Percentiles rank a stretch among this genome's conserved stretches.
phyloP scores from a whole-genome alignment of 2,888 invertebrate genomes.

The Stenodema calcarata region DNA sequence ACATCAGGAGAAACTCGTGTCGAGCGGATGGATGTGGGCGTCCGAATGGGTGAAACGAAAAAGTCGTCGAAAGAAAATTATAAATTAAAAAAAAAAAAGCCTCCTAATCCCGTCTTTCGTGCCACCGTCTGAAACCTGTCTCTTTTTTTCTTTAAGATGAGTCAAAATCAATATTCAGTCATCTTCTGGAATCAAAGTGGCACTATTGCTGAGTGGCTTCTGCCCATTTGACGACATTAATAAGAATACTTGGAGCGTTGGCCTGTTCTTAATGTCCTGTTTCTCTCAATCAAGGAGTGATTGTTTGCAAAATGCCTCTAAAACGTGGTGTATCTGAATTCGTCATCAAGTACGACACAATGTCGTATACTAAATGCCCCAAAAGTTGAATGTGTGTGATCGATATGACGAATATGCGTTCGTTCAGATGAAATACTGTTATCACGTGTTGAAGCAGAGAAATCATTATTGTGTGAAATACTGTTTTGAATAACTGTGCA shows the following conservation, averaged over 20 bases:
- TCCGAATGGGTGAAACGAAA: not conserved
- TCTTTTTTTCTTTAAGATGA: not conserved
- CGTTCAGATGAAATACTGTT: too few species aligned
- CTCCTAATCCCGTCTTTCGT: not conserved
- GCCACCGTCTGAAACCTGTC: not conserved
- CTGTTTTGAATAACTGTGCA: not conserved
- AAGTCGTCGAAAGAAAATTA: not conserved
- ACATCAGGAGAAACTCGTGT: not conserved
- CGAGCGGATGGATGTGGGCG: not conserved
- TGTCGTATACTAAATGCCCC: not conserved
- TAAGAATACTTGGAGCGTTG: not conserved
- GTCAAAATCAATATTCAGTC: not conserved
- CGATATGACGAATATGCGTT: too few species aligned
- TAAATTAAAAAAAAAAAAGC: not conserved
- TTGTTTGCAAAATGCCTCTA: too few species aligned
- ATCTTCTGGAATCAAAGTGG: not conserved
- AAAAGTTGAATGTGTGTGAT: not conserved
- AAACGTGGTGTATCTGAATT: too few species aligned
- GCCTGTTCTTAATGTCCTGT: not conserved
- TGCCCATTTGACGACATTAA: not conserved
- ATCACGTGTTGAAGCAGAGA: too few species aligned
- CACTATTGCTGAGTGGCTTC: not conserved
- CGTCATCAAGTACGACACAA: not conserved
- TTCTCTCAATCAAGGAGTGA: not conserved
- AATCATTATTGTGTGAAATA: too few species aligned